phyloP scores from a whole-genome alignment of 53 echinoderm and acorn worm genomes.

The Paelopatides confundens region DNA sequence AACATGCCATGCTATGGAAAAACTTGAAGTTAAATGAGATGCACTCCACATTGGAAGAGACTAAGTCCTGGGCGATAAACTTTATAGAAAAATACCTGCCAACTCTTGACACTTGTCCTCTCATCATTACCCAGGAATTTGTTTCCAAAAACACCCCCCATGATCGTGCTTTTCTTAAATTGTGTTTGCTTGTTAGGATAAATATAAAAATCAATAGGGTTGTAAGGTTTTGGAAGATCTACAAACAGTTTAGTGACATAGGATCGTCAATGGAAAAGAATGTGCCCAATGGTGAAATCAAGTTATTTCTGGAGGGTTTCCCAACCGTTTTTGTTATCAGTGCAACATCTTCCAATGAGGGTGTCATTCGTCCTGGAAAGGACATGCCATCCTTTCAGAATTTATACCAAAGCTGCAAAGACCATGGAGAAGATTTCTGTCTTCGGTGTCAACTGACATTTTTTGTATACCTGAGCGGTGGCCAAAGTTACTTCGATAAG shows the following conservation, averaged over 20 bases:
- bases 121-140: conserved; percentile 16
- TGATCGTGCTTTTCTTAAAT: not conserved
- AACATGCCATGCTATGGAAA: not conserved
- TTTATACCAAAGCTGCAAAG: not conserved
- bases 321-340: not conserved
- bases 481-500: not conserved
- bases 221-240: not conserved
- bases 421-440: not conserved
- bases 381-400: not conserved
- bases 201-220: not conserved
- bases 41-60: not conserved
- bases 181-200: not conserved
- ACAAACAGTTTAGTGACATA: not conserved
- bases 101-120: not conserved
- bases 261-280: not conserved
- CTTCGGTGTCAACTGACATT: not conserved
- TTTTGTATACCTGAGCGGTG: conserved; percentile 6
- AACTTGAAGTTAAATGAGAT: not conserved
- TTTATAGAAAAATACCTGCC: not conserved
- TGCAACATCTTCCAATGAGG: not conserved
- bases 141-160: not conserved
- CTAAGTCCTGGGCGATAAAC: not conserved
- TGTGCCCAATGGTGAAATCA: too few species aligned
- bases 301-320: not conserved
- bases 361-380: not conserved